A percentile compares a stretch with the other conserved stretches of the same genome.
phyloP scores from a whole-genome alignment of 2,888 invertebrate genomes.

The Cylloceria caligata region DNA sequence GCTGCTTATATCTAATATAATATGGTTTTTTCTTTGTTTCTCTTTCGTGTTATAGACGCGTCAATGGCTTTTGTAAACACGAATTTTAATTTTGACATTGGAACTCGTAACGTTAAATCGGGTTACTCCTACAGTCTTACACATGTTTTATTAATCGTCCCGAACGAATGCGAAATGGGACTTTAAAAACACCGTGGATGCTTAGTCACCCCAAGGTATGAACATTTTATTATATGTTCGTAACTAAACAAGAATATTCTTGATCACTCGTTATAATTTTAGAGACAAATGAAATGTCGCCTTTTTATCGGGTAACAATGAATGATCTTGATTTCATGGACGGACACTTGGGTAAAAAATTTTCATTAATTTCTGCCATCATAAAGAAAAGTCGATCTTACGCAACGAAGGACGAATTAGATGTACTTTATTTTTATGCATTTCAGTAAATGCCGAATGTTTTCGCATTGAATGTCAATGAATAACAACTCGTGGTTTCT shows the following conservation, averaged over 20 bases:
- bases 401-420: slow-evolving; percentile 31
- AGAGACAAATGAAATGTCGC: background rate
- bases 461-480: slow-evolving; percentile 36
- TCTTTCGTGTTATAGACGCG: slow-evolving; percentile 4
- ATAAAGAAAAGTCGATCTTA: background rate
- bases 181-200: slow-evolving; percentile 15
- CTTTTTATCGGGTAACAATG: background rate
- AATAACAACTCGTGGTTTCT: slow-evolving; percentile 11
- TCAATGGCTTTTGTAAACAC: slow-evolving; percentile 1
- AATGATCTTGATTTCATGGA: slow-evolving; percentile 5
- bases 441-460: slow-evolving; percentile 50
- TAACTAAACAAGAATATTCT: slow-evolving; percentile 14
- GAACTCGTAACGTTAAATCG: slow-evolving; percentile 46
- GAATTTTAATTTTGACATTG: slow-evolving; percentile 54
- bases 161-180: background rate
- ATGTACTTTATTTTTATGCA: slow-evolving; percentile 57
- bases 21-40: background rate
- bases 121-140: slow-evolving; percentile 26
- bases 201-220: slow-evolving; percentile 6
- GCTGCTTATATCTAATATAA: slow-evolving; percentile 22
- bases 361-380: background rate
- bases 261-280: background rate
- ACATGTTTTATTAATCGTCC: background rate
- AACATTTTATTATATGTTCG: slow-evolving; percentile 50
- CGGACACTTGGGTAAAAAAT: background rate